Percentiles rank a stretch among this genome's conserved stretches.
These are phyloP conservation scores for Antechinus flavipes DNA, from an alignment of 2,113 vertebrate genomes.

Conservation along the genomic window DNA sequence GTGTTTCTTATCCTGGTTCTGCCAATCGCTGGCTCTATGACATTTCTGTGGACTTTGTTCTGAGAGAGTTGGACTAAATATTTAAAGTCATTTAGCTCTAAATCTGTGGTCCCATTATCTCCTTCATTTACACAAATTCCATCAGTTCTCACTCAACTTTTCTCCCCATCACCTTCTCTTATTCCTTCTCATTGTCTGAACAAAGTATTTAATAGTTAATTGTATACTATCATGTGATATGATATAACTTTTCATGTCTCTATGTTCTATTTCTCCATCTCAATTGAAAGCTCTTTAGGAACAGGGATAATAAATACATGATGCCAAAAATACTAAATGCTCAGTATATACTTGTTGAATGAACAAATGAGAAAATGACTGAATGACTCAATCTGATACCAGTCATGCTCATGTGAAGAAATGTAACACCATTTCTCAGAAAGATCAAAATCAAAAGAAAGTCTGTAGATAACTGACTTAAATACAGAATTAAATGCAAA, in stretches of 20 bases:
- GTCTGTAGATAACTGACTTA: constrained; percentile 47
- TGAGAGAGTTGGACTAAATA: background rate
- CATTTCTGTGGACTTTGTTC: background rate
- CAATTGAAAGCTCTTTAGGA: background rate
- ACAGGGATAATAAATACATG: background rate
- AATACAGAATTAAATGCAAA: constrained; percentile 60
- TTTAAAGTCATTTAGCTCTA: background rate
- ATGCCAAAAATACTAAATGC: background rate
- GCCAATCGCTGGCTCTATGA: background rate
- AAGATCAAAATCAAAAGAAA: constrained; percentile 49
- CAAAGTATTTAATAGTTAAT: background rate
- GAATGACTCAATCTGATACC: background rate
- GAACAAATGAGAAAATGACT: background rate
- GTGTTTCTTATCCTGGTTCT: background rate
- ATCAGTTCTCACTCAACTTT: background rate
- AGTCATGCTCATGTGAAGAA: background rate
- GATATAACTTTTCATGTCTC: background rate
- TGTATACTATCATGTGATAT: background rate
- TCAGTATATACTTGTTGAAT: background rate
- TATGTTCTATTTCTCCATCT: background rate
- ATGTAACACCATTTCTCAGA: background rate
- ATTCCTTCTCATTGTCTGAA: background rate
- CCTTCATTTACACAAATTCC: background rate
- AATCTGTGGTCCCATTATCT: background rate
- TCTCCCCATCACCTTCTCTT: background rate